Evolutionary conservation across 2,888 invertebrate genomes (phyloP), one percentile per base, ranked within the genome.

Genomic region (Mythimna lalbum): DNA sequence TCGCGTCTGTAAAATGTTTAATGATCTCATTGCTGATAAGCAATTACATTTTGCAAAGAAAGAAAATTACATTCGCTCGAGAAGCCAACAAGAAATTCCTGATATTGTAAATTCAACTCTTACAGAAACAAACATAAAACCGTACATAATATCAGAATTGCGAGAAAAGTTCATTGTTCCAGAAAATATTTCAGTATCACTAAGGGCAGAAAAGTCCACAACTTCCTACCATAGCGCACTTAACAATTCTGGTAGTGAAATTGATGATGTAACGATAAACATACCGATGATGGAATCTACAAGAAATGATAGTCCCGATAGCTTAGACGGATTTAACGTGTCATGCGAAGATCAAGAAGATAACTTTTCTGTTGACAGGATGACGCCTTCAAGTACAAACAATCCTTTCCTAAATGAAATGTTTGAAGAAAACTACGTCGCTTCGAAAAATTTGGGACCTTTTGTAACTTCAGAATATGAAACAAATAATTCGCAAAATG

Each of bases 31-130:
- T 72, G 80, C 73, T 59, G 81, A 89, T 76, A 91, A 90, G 69
- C 75, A 79, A 76, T 62, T 65, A 55, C 65, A 75, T 49, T 57
- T 81, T 68, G 52, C 52, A 7, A 78, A 83, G 36, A 81, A 78
- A 67, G 85, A 87, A 7, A 83, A 55, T 53, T 84, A 80, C 36
- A 67, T 76, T 12, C 69, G 74, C 67, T 66, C 85, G 5, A 90
- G 84, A 83, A 89, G 78, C 69, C 89, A 92, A 78, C 89, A 90
- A 86, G 90, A 89, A 53, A 93, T 96, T 68, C 96, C 96, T 21
- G 96, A 96, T 78, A 91, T 96, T 68, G 93, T 96, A 1, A 96
- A 96, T 86, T 96, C 96, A 31, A 96, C 96, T 4, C 89, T 94
- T 21, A 89, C 79, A 63, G 95, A 95, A 49, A 77, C 83, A 1